These are phyloP conservation scores for Clarias laeviceps DNA, from an alignment of 2,797 vertebrate species.

Conservation along the genomic window DNA sequence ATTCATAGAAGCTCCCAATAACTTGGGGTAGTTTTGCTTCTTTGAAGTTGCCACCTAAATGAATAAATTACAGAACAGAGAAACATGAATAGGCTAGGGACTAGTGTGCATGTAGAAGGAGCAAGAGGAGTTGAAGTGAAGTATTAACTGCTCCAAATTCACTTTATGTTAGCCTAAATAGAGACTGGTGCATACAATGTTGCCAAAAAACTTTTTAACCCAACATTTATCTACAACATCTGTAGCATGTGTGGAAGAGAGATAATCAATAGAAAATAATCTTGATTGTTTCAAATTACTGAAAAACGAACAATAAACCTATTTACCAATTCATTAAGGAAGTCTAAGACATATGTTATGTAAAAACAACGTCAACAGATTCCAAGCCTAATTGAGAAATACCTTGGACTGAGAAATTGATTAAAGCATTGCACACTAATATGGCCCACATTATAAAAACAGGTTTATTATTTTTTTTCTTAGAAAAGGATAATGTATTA, in stretches of 20 bases:
- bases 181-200: slow-evolving; percentile 15
- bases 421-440: not conserved
- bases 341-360: not conserved
- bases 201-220: not conserved
- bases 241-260: not conserved
- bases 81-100: slow-evolving; percentile 58
- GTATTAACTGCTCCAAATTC: slow-evolving; percentile 58
- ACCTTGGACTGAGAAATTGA: not conserved
- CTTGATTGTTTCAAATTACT: not conserved
- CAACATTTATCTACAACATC: not conserved
- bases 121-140: slow-evolving; percentile 51
- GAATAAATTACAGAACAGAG: slow-evolving; percentile 62
- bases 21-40: slow-evolving; percentile 14
- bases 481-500: not conserved
- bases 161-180: slow-evolving; percentile 47
- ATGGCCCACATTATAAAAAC: not conserved
- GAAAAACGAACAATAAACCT: not conserved
- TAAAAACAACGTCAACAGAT: not conserved
- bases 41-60: slow-evolving; percentile 66
- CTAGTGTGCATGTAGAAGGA: slow-evolving; percentile 45
- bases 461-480: not conserved
- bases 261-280: not conserved
- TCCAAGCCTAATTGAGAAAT: not conserved
- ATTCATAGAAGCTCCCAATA: slow-evolving; percentile 50
- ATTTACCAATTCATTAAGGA: not conserved